Evolutionary conservation across 2,113 vertebrate species (phyloP).

Genomic region (Trichomycterus rosablanca): DNA sequence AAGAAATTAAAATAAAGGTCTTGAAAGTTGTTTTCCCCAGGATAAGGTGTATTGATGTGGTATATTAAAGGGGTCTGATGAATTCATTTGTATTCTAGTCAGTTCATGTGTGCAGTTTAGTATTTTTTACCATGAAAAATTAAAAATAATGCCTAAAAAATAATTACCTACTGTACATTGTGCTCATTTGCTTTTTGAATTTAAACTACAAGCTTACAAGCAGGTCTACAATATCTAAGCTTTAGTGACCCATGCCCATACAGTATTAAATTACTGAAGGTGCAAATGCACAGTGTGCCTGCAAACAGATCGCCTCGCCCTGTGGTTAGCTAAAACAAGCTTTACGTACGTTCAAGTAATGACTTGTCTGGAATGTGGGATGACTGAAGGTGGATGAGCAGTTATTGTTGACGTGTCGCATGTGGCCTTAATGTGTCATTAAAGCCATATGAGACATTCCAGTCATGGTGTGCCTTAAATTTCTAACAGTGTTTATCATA

Average conservation of each 20-base stretch:
- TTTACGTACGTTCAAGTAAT: background rate
- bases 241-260: background rate
- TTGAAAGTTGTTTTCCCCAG: background rate
- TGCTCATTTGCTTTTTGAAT: no score
- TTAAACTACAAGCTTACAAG: background rate
- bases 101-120: no score
- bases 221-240: no score
- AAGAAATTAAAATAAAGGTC: background rate
- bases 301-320: background rate
- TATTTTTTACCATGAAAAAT: no score
- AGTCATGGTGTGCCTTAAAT: background rate
- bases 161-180: no score
- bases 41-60: no score
- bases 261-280: background rate
- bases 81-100: no score
- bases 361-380: constrained; percentile 4
- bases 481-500: background rate
- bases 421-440: background rate
- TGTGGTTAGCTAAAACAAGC: background rate
- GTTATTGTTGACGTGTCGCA: background rate
- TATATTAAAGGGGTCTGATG: no score
- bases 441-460: background rate
- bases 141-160: no score
- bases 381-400: constrained; percentile 1
- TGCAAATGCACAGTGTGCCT: background rate